phyloP scores from a whole-genome alignment of 2,888 invertebrate species.

The Spodoptera exigua region DNA sequence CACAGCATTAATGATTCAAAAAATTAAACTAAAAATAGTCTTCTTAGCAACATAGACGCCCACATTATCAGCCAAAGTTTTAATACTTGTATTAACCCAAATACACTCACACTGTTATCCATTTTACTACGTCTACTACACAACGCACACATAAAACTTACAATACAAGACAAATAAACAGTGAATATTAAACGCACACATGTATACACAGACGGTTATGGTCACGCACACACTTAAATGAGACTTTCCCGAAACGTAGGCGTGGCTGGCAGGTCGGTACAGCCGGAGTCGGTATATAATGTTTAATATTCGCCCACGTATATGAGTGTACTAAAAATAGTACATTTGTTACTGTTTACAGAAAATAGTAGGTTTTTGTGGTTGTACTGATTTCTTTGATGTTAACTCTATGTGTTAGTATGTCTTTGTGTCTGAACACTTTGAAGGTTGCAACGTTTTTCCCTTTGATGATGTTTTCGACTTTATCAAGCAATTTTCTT shows the following conservation, averaged over 20 bases:
- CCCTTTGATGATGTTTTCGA: conserved; percentile 1
- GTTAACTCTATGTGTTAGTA: neutral
- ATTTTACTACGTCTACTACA: conserved; percentile 28
- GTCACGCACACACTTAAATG: conserved; percentile 11
- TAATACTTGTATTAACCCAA: conserved; percentile 1
- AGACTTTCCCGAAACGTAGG: conserved; percentile 31
- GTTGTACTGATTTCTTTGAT: conserved; percentile 5
- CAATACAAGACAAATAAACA: neutral
- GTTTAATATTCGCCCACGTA: conserved; percentile 18
- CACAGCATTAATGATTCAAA: too few relatives aligned
- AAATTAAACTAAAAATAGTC: too few relatives aligned
- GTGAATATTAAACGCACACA: conserved; percentile 20
- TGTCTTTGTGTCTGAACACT: conserved; percentile 8
- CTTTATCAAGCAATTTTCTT: neutral
- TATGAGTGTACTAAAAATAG: conserved; percentile 20
- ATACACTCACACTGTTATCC: conserved; percentile 1
- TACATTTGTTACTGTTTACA: conserved; percentile 5
- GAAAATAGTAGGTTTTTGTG: conserved; percentile 4
- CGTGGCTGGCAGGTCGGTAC: conserved; percentile 29
- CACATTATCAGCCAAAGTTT: neutral
- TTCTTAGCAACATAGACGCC: too few relatives aligned
- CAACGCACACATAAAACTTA: neutral
- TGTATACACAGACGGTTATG: conserved; percentile 8
- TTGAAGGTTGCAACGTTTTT: conserved; percentile 5
- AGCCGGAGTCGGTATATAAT: conserved; percentile 10